Conservation (phyloP, 2,797 vertebrate genomes). For the Diplodus puntazzo region DNA sequence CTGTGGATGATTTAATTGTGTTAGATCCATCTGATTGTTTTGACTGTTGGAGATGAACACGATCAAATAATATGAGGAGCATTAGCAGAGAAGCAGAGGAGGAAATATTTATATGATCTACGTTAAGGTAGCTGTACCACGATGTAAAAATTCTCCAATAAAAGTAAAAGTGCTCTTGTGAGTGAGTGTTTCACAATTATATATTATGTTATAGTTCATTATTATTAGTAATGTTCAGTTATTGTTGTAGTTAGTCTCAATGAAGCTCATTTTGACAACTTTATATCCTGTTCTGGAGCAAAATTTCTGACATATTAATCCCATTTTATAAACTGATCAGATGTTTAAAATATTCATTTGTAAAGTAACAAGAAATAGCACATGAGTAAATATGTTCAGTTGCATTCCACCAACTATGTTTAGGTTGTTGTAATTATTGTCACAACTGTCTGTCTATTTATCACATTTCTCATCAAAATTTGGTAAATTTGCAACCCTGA, state of each 20-base stretch:
- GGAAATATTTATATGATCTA: not conserved
- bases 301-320: not conserved
- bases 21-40: constrained; percentile 30
- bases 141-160: not conserved
- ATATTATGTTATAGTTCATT: not conserved
- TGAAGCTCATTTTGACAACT: not conserved
- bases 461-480: not conserved
- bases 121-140: not conserved
- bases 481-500: not conserved
- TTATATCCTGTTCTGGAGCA: too few species aligned
- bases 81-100: not conserved
- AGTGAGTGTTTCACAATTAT: too few species aligned
- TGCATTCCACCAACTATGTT: not conserved
- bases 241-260: not conserved
- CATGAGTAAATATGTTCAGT: not conserved
- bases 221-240: not conserved
- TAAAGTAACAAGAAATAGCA: not conserved
- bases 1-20: constrained; percentile 35
- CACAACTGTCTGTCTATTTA: not conserved
- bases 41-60: not conserved
- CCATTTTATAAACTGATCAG: not conserved
- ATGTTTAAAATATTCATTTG: not conserved
- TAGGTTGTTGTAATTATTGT: not conserved
- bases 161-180: not conserved
- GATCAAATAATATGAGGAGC: not conserved